Conservation (phyloP, 2,113 vertebrate species). For the Drymodes brunneopygia region DNA sequence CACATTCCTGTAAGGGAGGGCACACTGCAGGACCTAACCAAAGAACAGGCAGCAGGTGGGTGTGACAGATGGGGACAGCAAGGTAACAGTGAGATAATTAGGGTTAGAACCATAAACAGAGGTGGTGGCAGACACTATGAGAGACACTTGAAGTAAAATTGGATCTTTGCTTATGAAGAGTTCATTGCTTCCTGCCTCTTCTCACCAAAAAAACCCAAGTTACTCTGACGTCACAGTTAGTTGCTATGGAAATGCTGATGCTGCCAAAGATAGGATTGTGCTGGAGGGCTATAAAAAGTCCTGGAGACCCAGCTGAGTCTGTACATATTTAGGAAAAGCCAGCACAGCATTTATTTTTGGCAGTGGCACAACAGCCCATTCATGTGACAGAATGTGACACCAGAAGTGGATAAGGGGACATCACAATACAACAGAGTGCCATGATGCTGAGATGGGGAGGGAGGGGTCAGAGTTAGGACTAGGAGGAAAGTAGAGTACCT, state of each 20-base stretch:
- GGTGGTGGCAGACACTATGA: not conserved
- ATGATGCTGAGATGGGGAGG: not conserved
- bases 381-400: not conserved
- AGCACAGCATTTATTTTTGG: conserved; percentile 17
- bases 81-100: not conserved
- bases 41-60: not conserved
- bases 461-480: not conserved
- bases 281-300: conserved; percentile 41
- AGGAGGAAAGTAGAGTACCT: not conserved
- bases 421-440: not conserved
- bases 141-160: conserved; percentile 14
- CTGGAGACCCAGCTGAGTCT: conserved; percentile 1
- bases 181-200: conserved; percentile 7
- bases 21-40: not conserved
- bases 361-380: not conserved
- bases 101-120: not conserved
- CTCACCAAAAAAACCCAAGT: not conserved
- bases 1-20: not conserved
- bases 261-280: conserved; percentile 8
- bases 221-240: conserved; percentile 43
- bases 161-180: conserved; percentile 13
- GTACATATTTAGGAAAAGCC: not conserved
- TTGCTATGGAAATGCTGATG: conserved; percentile 50
- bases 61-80: not conserved
- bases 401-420: not conserved